These are phyloP conservation scores for Myiopsitta monachus DNA, from an alignment of 2,113 vertebrate genomes.

Conservation along the genomic window DNA sequence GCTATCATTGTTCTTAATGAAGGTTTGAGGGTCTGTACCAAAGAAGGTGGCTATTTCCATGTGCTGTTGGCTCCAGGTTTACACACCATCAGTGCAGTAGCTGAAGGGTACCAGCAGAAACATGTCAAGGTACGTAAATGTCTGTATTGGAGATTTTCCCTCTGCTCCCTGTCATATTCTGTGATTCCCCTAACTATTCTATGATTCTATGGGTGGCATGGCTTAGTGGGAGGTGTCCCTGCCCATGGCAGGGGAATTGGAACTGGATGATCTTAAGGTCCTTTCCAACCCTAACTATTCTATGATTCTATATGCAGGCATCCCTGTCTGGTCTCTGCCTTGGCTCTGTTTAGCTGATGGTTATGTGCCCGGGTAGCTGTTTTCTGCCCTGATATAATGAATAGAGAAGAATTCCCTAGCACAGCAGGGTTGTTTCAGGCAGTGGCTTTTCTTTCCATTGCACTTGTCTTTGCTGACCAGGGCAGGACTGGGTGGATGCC, in stretches of 20 bases:
- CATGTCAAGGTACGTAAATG: conserved; percentile 80
- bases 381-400: neutral
- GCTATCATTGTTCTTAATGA: conserved; percentile 88
- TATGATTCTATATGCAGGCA: neutral
- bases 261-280: too few relatives aligned
- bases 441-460: neutral
- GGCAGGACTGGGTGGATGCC: neutral
- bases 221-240: too few relatives aligned
- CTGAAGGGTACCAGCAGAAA: conserved; percentile 91
- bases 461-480: neutral
- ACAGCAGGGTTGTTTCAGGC: neutral
- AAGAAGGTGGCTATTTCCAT: conserved; percentile 90
- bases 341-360: neutral
- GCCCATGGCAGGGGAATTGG: too few relatives aligned
- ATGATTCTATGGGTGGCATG: too few relatives aligned
- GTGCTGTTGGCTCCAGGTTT: conserved; percentile 89
- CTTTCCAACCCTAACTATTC: too few relatives aligned
- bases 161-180: neutral
- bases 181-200: too few relatives aligned
- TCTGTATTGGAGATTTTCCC: rapidly evolving
- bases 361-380: neutral
- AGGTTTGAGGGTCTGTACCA: conserved; percentile 80
- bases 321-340: neutral
- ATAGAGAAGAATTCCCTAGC: neutral
- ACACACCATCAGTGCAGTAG: conserved; percentile 86